phyloP scores from a whole-genome alignment of 2,888 invertebrate genomes.

The Adelphocoris suturalis region DNA sequence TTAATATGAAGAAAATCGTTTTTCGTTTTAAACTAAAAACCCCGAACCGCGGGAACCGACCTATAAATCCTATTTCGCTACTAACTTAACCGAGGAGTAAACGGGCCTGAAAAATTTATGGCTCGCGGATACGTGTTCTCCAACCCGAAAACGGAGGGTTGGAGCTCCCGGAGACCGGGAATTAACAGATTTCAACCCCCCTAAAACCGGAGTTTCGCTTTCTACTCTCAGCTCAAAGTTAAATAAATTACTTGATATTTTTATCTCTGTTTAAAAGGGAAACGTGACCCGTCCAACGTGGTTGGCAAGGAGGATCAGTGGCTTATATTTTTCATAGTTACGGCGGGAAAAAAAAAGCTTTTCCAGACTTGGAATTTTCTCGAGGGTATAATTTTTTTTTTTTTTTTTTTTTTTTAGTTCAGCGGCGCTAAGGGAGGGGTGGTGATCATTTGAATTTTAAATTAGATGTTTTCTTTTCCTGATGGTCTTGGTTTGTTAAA shows the following conservation, averaged over 20 bases:
- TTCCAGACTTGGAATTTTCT: not conserved
- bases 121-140: not conserved
- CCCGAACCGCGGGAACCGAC: not conserved
- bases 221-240: not conserved
- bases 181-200: constrained; percentile 1
- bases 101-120: not conserved
- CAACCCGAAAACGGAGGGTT: not conserved
- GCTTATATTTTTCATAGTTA: not conserved
- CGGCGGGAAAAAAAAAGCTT: not conserved
- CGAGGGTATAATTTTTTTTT: not conserved
- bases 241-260: constrained; percentile 1
- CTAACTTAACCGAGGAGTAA: not conserved
- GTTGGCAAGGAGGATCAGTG: not conserved
- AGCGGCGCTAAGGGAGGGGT: not conserved
- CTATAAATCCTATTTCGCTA: not conserved
- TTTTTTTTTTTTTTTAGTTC: not conserved
- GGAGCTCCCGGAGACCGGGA: not conserved
- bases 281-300: not conserved
- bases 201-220: not conserved
- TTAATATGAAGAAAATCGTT: not conserved
- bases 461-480: not conserved
- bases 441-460: not conserved
- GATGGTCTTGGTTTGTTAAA: not conserved
- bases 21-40: not conserved
- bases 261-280: not conserved